Base-by-base conservation (phyloP, 2,888 invertebrate genomes). In the Atrina japonica region DNA sequence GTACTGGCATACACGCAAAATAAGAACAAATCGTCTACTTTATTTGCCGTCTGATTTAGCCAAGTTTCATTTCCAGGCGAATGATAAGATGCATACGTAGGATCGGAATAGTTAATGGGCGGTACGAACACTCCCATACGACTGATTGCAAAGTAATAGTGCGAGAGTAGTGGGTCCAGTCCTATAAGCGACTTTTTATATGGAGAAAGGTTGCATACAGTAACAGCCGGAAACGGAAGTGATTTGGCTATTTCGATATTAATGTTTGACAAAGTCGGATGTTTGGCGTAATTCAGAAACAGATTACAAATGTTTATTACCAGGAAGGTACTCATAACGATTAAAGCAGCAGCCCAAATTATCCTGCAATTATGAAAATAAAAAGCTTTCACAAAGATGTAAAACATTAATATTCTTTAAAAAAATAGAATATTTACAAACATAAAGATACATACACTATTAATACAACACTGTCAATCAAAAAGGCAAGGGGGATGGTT, bases 211-310 rank as follows among this genome's bases (percentile, higher is more conserved):
- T 69, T 76, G 23, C 76, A 76, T 14, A 76, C 43, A 0, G 76
- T 74, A 3, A 76, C 68, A 14, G 76, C 68, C 5, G 76, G 76
- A 47, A 74, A 76, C 2, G 61, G 41, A 5, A 76, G 47, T 23
- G 47, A 43, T 3, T 53, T 49, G 0, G 66, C 64, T 2, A 65
- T 47, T 21, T 68, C 61, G 0, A 72, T 52, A 14, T 69, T 63
- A 14, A 70, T 66, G 6, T 71, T 74, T 1, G 71, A 69, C 11
- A 76, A 23, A 14, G 70, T 68, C 0, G 74, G 69, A 21, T 71
- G 30, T 2, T 65, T 55, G 23, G 29, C 25, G 66, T 71, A 76
- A 18, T 61, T 45, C 3, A 43, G 27, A 11, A 66, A 55, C n/a
- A 68, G 58, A 14, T 52, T 55, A 9, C 47, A 59, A 0, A 71